phyloP scores from a whole-genome alignment of 2,888 invertebrate genomes.

The Athripsodes cinereus region DNA sequence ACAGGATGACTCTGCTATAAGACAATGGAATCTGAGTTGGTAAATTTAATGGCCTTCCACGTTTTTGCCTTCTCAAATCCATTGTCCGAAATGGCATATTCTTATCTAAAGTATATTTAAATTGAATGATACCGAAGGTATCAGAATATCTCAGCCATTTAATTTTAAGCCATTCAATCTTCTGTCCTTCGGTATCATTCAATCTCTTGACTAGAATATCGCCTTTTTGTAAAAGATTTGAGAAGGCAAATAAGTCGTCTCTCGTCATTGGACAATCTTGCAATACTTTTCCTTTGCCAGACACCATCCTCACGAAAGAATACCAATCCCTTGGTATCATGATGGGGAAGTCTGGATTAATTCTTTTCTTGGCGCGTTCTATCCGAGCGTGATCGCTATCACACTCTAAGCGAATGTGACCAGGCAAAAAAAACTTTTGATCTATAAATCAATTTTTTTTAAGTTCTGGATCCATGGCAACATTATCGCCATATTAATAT shows the following conservation, averaged over 20 bases:
- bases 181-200: neutral
- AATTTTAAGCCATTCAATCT: constrained; percentile 1
- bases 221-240: neutral
- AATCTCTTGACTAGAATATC: neutral
- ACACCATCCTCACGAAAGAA: neutral
- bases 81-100: neutral
- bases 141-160: neutral
- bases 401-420: neutral
- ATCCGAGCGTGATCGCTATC: neutral
- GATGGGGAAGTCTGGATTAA: neutral
- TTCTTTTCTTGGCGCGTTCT: neutral
- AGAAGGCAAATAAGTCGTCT: neutral
- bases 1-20: neutral
- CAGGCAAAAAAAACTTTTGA: neutral
- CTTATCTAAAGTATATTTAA: constrained; percentile 2
- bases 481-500: neutral
- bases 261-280: neutral
- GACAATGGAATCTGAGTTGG: neutral
- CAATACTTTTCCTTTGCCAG: neutral
- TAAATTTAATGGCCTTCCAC: neutral
- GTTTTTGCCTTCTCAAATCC: neutral
- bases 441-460: neutral
- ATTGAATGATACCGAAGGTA: neutral
- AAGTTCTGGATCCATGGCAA: neutral
- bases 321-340: constrained; percentile 3